Evolutionary conservation across 2,888 invertebrate genomes (phyloP).

Genomic region (Emesis russula): DNA sequence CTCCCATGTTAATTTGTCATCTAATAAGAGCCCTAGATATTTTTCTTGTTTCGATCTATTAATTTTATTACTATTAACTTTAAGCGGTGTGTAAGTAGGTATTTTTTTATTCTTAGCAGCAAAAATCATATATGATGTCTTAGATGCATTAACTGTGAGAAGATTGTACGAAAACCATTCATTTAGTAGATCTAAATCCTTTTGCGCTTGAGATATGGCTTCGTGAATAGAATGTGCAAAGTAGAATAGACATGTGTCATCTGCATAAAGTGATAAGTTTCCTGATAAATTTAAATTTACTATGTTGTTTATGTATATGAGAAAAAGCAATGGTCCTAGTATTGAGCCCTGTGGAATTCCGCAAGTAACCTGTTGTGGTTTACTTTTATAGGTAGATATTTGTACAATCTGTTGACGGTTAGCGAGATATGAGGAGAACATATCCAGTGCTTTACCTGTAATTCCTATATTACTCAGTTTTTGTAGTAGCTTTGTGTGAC

Average conservation of each 20-base stretch:
- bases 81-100: no score
- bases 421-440: background rate
- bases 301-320: background rate
- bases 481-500: background rate
- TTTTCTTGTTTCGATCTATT: no score
- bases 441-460: background rate
- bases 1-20: no score
- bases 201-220: background rate
- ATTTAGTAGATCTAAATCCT: background rate
- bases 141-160: background rate
- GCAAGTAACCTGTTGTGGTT: no score
- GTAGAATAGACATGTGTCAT: background rate
- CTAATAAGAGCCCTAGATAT: no score
- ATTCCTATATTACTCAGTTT: background rate
- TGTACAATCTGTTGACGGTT: background rate
- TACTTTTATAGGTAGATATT: no score
- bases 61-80: no score
- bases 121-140: no score
- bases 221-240: background rate
- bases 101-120: no score
- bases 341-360: background rate
- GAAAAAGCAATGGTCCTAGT: background rate
- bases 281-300: background rate
- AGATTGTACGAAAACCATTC: background rate
- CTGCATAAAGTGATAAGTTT: background rate